Evolutionary conservation across 2,888 invertebrate genomes (phyloP).

Genomic region (Pachliopta kotzebuea): DNA sequence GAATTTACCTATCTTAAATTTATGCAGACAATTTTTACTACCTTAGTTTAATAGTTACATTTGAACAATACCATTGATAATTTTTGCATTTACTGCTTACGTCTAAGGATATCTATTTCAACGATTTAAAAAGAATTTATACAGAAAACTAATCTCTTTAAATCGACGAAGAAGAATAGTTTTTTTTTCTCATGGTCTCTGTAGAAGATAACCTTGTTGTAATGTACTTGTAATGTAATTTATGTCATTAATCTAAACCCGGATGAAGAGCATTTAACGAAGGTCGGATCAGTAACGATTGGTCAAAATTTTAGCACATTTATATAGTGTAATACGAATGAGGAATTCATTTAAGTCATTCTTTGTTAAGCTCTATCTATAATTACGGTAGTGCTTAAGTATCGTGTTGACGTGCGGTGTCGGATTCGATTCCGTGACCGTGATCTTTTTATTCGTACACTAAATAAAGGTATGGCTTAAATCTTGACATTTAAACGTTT

Average conservation of each 20-base stretch:
- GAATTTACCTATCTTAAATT: no score
- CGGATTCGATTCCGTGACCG: slow-evolving; percentile 21
- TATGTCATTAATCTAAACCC: slow-evolving; percentile 34
- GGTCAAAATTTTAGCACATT: slow-evolving; percentile 27
- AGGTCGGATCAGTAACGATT: slow-evolving; percentile 35
- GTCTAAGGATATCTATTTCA: neutral
- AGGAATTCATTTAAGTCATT: slow-evolving; percentile 6
- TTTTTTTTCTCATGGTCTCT: slow-evolving; percentile 34
- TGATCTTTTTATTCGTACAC: slow-evolving; percentile 3
- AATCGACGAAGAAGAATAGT: slow-evolving; percentile 39
- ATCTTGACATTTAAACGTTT: slow-evolving; percentile 4
- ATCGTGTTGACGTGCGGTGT: slow-evolving; percentile 33
- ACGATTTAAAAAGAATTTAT: slow-evolving; percentile 15
- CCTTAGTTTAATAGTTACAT: no score
- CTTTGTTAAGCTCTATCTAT: slow-evolving; percentile 2
- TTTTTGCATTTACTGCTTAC: neutral
- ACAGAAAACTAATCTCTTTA: slow-evolving; percentile 32
- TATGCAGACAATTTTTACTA: no score
- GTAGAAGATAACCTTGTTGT: slow-evolving; percentile 41
- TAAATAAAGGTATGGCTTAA: neutral
- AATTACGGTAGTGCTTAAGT: slow-evolving; percentile 8
- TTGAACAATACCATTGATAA: no score
- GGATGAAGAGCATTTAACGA: slow-evolving; percentile 40
- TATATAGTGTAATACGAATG: slow-evolving; percentile 10
- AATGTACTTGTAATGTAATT: slow-evolving; percentile 36